Evolutionary conservation across 2,888 invertebrate species (phyloP).

Genomic region (Hydrotaea cyrtoneurina): DNA sequence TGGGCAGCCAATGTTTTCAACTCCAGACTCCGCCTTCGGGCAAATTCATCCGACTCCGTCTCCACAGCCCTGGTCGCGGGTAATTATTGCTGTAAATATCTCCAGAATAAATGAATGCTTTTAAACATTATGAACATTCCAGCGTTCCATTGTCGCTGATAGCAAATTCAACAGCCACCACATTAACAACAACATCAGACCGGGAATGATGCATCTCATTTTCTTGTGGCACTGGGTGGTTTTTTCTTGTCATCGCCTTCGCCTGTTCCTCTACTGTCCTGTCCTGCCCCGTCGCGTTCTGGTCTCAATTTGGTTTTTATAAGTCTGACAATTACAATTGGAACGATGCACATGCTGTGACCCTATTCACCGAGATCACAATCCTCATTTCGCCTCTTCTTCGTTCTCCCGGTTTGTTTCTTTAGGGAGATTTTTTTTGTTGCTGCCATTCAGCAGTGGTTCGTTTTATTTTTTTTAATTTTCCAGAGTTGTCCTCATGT

Average conservation of each 20-base stretch:
- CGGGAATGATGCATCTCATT: not conserved
- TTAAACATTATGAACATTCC: too few species aligned
- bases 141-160: too few species aligned
- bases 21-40: too few species aligned
- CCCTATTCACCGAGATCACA: not conserved
- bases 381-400: not conserved
- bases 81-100: too few species aligned
- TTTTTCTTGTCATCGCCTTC: not conserved
- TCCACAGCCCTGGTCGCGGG: too few species aligned
- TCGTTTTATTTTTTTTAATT: not conserved
- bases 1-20: too few species aligned
- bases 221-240: not conserved
- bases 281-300: not conserved
- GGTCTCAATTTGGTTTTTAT: not conserved
- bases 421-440: not conserved
- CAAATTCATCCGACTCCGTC: too few species aligned
- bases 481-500: not conserved
- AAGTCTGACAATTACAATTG: constrained; percentile 1
- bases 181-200: not conserved
- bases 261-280: not conserved
- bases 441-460: not conserved
- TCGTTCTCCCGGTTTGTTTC: not conserved
- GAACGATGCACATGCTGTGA: not conserved
- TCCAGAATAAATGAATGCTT: too few species aligned
- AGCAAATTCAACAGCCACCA: too few species aligned